A percentile compares a stretch with the other conserved stretches of the same genome.
These are phyloP conservation scores for Rhadina sibilatrix DNA, from an alignment of 2,113 vertebrate genomes.

Conservation along the genomic window DNA sequence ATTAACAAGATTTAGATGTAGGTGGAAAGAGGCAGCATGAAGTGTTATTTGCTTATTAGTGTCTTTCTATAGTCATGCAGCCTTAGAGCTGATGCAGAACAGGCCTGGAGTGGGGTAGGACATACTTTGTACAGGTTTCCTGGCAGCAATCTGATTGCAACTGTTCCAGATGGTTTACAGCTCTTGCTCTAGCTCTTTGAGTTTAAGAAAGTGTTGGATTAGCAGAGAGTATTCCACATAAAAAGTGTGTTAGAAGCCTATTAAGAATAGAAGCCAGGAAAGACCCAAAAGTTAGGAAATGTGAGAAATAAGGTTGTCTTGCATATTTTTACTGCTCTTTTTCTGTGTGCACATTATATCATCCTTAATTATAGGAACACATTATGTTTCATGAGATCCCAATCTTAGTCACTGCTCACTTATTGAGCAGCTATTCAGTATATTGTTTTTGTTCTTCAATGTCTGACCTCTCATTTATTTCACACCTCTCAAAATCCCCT, in stretches of 20 bases:
- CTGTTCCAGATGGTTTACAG: neutral
- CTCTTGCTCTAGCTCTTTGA: neutral
- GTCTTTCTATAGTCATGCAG: neutral
- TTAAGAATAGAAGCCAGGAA: neutral
- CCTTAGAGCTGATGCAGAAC: neutral
- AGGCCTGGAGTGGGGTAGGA: neutral
- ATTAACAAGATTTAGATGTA: neutral
- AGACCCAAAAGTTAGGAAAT: neutral
- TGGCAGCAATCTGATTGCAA: neutral
- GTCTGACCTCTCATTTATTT: neutral
- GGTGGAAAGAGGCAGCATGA: neutral
- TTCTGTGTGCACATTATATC: neutral
- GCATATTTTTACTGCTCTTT: constrained; percentile 4
- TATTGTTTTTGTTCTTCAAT: neutral
- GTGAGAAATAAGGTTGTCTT: neutral
- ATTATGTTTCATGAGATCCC: neutral
- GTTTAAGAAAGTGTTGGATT: neutral
- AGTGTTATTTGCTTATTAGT: neutral
- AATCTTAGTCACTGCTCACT: neutral
- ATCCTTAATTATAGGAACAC: neutral
- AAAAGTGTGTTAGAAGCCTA: neutral
- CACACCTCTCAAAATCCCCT: neutral
- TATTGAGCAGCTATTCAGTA: neutral
- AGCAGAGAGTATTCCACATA: neutral
- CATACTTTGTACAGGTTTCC: neutral